Conservation (phyloP, 2,113 vertebrate genomes). For the Rousettus leschenaultii region DNA sequence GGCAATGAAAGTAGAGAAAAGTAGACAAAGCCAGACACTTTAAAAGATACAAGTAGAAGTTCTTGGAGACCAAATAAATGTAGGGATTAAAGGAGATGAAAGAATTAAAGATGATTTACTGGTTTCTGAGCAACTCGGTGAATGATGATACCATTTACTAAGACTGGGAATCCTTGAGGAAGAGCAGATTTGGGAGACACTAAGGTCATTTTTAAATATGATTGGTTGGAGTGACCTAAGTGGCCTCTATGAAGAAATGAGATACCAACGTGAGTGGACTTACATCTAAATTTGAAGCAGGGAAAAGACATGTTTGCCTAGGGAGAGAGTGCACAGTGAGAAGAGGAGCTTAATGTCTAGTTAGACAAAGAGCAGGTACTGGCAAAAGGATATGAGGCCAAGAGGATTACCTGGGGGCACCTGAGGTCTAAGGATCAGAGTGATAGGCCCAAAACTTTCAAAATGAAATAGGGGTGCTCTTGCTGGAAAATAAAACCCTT, state of each 20-base stretch:
- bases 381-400: background rate
- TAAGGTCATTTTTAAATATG: background rate
- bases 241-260: background rate
- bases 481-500: background rate
- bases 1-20: background rate
- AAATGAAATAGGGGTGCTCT: background rate
- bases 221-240: background rate
- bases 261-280: background rate
- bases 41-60: background rate
- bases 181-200: background rate
- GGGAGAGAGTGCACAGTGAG: background rate
- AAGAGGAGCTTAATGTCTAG: background rate
- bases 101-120: background rate
- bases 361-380: background rate
- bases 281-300: background rate
- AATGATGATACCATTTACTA: background rate
- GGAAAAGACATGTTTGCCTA: background rate
- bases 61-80: background rate
- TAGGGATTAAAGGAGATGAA: background rate
- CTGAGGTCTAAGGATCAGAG: background rate
- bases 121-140: background rate
- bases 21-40: background rate
- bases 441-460: background rate
- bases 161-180: background rate
- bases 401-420: background rate